A percentile compares a stretch with the other conserved stretches of the same genome.
Evolutionary conservation across 2,888 invertebrate species (phyloP).

Genomic region (Empis livida): DNA sequence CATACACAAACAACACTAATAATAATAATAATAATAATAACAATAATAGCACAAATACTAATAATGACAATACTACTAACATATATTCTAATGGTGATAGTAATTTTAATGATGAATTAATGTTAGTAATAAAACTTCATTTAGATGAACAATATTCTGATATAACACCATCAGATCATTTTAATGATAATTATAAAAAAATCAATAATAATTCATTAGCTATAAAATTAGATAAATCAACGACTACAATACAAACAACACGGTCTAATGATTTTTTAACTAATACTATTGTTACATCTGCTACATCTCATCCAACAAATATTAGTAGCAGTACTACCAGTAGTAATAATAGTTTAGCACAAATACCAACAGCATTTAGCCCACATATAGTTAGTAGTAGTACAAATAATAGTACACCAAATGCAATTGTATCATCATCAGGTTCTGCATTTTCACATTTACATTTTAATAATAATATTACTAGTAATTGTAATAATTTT

Average conservation of each 20-base stretch:
- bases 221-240: constrained; percentile 21
- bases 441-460: background rate
- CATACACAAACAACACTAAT: constrained; percentile 10
- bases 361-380: background rate
- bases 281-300: constrained; percentile 26
- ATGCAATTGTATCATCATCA: background rate
- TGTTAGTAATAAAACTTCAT: constrained; percentile 31
- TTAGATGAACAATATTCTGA: constrained; percentile 30
- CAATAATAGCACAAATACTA: constrained; percentile 5
- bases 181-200: constrained; percentile 8
- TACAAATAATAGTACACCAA: background rate
- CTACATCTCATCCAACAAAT: constrained; percentile 12
- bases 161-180: constrained; percentile 15
- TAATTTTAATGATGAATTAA: constrained; percentile 25
- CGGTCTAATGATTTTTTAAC: constrained; percentile 25
- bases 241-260: no score
- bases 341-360: background rate
- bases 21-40: constrained; percentile 6
- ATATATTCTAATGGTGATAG: constrained; percentile 15
- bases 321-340: background rate
- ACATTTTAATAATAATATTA: background rate
- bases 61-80: constrained; percentile 10
- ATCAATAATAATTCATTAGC: constrained; percentile 11
- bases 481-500: constrained; percentile 6
- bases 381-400: background rate